Base-by-base conservation (phyloP, 2,113 vertebrate species). In the Equus przewalskii region DNA sequence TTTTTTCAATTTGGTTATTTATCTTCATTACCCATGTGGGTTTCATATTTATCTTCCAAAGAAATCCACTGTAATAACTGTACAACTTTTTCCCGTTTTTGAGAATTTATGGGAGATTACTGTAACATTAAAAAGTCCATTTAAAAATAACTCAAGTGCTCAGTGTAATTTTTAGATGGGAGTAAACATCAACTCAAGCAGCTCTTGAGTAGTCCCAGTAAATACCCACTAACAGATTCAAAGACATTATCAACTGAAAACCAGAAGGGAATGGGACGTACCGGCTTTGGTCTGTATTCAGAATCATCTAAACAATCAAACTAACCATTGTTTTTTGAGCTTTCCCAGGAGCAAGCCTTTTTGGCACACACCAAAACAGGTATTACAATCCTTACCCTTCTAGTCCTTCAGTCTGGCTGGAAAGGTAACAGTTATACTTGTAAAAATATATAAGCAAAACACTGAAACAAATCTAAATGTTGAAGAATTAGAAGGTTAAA, bases 41-140 rank as follows among this genome's bases (percentile, higher is more conserved):
- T 54, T 75, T 76, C 9, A 79, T 54, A 94, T 64, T 76, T 91
- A 67, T 44, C 33, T 75, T 91, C 80, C 75, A 96, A 54, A 82
- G 80, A 87, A 60, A 91, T 11, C 49, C 64, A 81, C 46, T 82
- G 24, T 65, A 73, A 67, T 65, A 85, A 64, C 30, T 64, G 7
- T 76, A 81, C 0, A 94, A 24, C 15, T 62, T 60, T 94, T 67
- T 7, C 54, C 16, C 65, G 58, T 76, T 75, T 41, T 79, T 22
- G 70, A 85, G 58, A 84, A 65, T 60, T 70, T 86, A 73, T 19
- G 28, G 41, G 6, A 82, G 44, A 73, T 73, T 30, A 4, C 30
- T 73, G 73, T 73, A 54, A 82, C 14, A 26, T 46, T 82, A 78
- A 54, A 58, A 94, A 80, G 79, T 49, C 7, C 22, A 90, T 76